Evolutionary conservation across 2,888 invertebrate genomes (phyloP), one percentile per base, ranked within the genome.

Genomic region (Eilema griseolum): DNA sequence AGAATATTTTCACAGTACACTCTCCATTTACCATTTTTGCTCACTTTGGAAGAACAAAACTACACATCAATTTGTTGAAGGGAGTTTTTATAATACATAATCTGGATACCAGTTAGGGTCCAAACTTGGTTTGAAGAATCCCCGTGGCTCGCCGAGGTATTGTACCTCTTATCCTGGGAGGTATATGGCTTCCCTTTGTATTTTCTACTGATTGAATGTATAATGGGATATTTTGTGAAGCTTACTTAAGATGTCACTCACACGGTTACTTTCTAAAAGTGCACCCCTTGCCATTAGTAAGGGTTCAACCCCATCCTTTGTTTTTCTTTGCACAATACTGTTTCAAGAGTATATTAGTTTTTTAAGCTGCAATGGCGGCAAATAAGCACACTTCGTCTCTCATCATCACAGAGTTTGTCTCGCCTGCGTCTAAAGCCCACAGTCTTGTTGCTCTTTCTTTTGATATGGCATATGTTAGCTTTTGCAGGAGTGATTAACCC

Each of bases 201-300:
- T 52, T 52, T 52, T 52, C 52, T 52, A 52, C n/a, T 52, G 52
- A 52, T 52, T 52, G 52, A 52, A 52, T 52, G n/a, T 52, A 52
- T 52, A 52, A 52, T 52, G n/a, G 20, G 20, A 46, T 52, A 52
- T n/a, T 7, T n/a, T 52, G 0, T 52, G 52, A 52, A 52, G 52
- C 52, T 52, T 52, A 52, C n/a, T 10, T 52, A n/a, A 52, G 52
- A 52, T 52, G 52, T n/a, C 52, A 52, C 52, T n/a, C 20, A 10
- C 20, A n/a, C n/a, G 52, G 52, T 52, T 52, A 52, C n/a, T 52
- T 52, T n/a, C n/a, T 52, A 52, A 52, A 8, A n/a, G 20, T n/a
- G 52, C 52, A 52, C 52, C 52, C 46, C 52, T 46, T 46, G 16
- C 14, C 41, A 5, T 16, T 20, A 46, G 20, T n/a, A 52, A n/a